Conservation (phyloP, 2,113 vertebrate genomes). For the Oncorhynchus mykiss region DNA sequence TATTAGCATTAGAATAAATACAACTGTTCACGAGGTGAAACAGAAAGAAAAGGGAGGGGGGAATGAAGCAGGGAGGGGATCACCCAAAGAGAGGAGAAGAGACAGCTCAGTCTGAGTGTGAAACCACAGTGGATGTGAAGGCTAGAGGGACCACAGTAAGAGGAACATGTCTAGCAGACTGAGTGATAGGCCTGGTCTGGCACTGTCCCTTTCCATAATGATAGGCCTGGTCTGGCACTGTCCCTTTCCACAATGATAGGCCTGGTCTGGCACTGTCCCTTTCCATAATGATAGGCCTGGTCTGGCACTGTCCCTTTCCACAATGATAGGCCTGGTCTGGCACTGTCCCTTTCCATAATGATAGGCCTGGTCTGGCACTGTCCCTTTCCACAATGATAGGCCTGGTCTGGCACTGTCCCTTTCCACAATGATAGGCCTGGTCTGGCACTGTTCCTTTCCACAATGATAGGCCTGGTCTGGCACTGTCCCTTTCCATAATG, state of each 20-base stretch:
- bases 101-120: background rate
- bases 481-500: no score
- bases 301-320: no score
- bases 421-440: no score
- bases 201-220: background rate
- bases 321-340: no score
- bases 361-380: no score
- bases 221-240: background rate
- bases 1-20: constrained; percentile 66
- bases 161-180: background rate
- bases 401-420: no score
- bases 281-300: no score
- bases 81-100: constrained; percentile 15
- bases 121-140: background rate
- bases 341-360: no score
- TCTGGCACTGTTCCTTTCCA: no score
- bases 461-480: no score
- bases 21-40: constrained; percentile 23
- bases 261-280: no score
- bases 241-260: constrained; percentile 12
- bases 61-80: background rate
- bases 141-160: constrained; percentile 46
- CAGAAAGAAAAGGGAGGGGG: constrained; percentile 12
- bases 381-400: no score
- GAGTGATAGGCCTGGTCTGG: background rate